These are phyloP conservation scores for Laterallus jamaicensis DNA, from an alignment of 2,113 vertebrate species.

Conservation along the genomic window DNA sequence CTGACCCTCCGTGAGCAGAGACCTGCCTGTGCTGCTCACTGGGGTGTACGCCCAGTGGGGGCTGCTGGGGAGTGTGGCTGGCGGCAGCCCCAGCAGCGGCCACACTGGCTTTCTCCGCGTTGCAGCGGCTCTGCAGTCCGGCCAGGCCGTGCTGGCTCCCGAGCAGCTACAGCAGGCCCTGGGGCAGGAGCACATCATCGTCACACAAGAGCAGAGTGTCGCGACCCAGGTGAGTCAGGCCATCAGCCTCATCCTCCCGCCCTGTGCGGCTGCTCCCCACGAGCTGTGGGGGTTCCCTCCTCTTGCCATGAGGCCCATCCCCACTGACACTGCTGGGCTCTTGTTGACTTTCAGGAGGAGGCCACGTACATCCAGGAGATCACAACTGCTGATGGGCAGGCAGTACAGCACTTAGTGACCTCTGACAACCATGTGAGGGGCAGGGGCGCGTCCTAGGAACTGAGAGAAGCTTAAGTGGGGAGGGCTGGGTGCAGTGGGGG, in stretches of 20 bases:
- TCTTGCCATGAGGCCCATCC: too few species aligned
- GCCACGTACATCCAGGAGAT: conserved; percentile 96
- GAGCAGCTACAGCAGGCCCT: conserved; percentile 87
- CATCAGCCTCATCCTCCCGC: accelerated
- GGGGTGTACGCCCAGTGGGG: neutral
- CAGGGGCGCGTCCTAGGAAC: accelerated
- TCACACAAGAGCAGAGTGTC: conserved; percentile 88
- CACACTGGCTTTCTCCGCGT: accelerated
- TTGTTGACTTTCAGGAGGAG: conserved; percentile 81
- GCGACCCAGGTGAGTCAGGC: conserved; percentile 82
- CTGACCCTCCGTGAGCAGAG: neutral
- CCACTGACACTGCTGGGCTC: accelerated
- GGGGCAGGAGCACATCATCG: conserved; percentile 91
- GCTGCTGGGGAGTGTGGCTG: accelerated
- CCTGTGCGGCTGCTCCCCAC: accelerated
- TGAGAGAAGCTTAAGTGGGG: accelerated
- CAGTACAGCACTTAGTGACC: conserved; percentile 92
- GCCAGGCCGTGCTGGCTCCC: conserved; percentile 83
- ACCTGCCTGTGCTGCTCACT: accelerated
- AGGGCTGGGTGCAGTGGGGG: neutral
- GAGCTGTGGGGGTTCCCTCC: neutral
- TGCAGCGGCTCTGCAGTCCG: conserved; percentile 82
- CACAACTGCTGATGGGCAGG: conserved; percentile 92
- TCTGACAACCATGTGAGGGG: conserved; percentile 90
- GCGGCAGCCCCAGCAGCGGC: neutral